These are phyloP conservation scores for Cygnus buccinator DNA, from an alignment of 2,113 vertebrate species.

Conservation along the genomic window DNA sequence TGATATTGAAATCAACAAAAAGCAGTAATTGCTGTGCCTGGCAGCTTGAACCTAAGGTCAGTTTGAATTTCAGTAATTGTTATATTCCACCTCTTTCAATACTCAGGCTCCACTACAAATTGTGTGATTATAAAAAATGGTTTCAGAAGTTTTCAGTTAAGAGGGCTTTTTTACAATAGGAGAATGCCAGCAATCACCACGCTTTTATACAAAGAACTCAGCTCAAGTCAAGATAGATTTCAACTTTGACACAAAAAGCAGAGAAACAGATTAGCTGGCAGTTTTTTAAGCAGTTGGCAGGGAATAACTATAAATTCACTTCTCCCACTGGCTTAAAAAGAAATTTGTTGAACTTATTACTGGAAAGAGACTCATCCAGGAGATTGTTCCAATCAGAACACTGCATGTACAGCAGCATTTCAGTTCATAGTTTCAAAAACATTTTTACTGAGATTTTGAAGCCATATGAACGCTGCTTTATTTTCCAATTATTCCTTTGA, in stretches of 20 bases:
- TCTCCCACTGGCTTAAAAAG: conserved; percentile 63
- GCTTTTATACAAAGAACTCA: neutral
- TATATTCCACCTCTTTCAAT: neutral
- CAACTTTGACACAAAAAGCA: conserved; percentile 39
- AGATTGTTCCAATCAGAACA: conserved; percentile 73
- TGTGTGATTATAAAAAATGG: neutral
- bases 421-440: conserved; percentile 52
- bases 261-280: conserved; percentile 65
- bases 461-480: conserved; percentile 27
- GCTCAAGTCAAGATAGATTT: conserved; percentile 45
- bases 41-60: neutral
- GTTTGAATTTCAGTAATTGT: neutral
- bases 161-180: neutral
- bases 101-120: neutral
- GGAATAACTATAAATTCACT: conserved; percentile 64
- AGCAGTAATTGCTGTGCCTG: neutral
- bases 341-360: conserved; percentile 78
- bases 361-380: conserved; percentile 76
- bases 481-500: conserved; percentile 57
- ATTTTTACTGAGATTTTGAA: conserved; percentile 34
- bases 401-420: conserved; percentile 41
- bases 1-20: neutral
- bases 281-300: conserved; percentile 62
- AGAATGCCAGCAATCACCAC: neutral
- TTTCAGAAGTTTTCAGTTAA: neutral